Conservation (phyloP, 2,888 invertebrate genomes). For the Encarsia formosa region DNA sequence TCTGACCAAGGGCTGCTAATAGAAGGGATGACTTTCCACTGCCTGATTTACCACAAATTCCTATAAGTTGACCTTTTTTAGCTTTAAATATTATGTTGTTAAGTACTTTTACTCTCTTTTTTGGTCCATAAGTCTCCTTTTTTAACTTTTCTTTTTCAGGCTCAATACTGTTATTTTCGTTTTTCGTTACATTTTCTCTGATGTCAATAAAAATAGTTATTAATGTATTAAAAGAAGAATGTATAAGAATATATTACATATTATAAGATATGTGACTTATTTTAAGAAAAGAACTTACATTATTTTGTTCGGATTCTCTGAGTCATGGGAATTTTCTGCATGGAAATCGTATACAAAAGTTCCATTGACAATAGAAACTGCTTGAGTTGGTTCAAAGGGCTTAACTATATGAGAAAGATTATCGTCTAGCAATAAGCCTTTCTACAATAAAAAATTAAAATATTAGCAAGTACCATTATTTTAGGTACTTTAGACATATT, state of each 20-base stretch:
- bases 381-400: constrained; percentile 52
- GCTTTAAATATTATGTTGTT: constrained; percentile 42
- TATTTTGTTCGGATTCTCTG: not conserved
- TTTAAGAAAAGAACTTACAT: constrained; percentile 8
- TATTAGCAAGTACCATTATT: too few relatives aligned
- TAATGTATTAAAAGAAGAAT: too few relatives aligned
- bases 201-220: not conserved
- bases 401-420: constrained; percentile 47
- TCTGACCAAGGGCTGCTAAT: constrained; percentile 55
- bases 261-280: too few relatives aligned
- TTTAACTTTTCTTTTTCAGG: constrained; percentile 16
- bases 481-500: not conserved
- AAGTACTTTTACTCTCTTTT: constrained; percentile 18
- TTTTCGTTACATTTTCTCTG: not conserved
- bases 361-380: constrained; percentile 53
- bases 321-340: not conserved
- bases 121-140: constrained; percentile 32
- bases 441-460: constrained; percentile 43
- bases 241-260: too few relatives aligned
- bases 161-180: not conserved
- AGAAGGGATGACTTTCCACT: constrained; percentile 59
- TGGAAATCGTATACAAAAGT: constrained; percentile 49
- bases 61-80: constrained; percentile 53
- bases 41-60: constrained; percentile 58
- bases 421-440: constrained; percentile 52